Base-by-base conservation (phyloP, 2,113 vertebrate genomes). In the Psilopogon haemacephalus region DNA sequence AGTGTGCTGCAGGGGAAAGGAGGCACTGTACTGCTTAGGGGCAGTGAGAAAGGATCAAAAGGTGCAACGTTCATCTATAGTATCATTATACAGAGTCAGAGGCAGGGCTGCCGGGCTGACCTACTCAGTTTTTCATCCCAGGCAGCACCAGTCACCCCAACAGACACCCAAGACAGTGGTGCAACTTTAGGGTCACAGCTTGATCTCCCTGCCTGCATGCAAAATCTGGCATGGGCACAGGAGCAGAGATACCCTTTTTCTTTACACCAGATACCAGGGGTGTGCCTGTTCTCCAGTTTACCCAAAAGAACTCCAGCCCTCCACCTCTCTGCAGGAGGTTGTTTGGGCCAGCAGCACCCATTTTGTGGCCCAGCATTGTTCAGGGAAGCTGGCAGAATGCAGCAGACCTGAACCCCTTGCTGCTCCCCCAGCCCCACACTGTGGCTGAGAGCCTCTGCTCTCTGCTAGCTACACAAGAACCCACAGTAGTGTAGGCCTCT, bases 1-100 rank as follows among this genome's bases (percentile, higher is more conserved):
- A 62, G 48, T 3, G 48, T 77, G 81, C 95, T 96, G 93, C 40
- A 81, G 65, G 48, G 37, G 55, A 90, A 93, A 91, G 28, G 56
- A 94, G 71, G 75, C 14, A 28, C 8, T 3, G 0, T 59, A 50
- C 59, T 59, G 27, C 35, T 89, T 44, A 69, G 33, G 38, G 54
- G 71, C 68, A 72, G 44, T 7, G 13, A 92, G 23, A 82, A 93
- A 60, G 20, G 56, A 92, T 40, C 26, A 32, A 40, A 90, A 70
- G 42, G 37, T 35, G 33, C 46, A 83, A 86, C 26, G 46, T 60
- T 54, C 38, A 56, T 12, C 59, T 80, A 40, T 15, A 13, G 35
- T 50, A 84, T 37, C 55, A 63, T 4, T 1, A 88, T 2, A 83
- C 4, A 13, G 55, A 62, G 32, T 74, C 30, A 28, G 54, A 91